Base-by-base conservation (phyloP, 1,140 invertebrate species). In the Centruroides sculpturatus region DNA sequence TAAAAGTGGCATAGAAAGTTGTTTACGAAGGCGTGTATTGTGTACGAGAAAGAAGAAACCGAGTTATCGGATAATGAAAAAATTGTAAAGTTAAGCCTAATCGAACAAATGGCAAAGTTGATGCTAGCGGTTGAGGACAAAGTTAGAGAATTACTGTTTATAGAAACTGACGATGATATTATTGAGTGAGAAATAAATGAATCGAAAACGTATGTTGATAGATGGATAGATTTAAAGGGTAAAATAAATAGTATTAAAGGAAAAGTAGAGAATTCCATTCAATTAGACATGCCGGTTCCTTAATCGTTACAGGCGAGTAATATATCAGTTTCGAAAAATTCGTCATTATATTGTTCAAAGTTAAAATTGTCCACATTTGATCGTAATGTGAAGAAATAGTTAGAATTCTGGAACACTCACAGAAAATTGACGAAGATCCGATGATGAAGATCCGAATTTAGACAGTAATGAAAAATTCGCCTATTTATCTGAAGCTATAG, bases 361-460 rank as follows among this genome's bases (percentile, higher is more conserved):
- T 56, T 57, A 12, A 56, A 59, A 10, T 34, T 59, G 35, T 46
- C 56, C 4, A 62, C 50, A 47, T 62, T 62, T 50, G 56, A 57
- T 49, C 49, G 60, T 12, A 56, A 61, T 52, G 34, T 61, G 3
- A 41, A 49, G 12, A 61, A 56, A 7, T 61, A 36, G n/a, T 49
- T 61, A 13, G 10, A 41, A 11, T 62, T 62, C 58, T 12, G 60
- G 60, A 52, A 57, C 52, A 54, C 11, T 62, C 58, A 36, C 7
- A 58, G 52, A 62, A 62, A 51, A 57, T 55, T 49, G 47, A 62
- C n/a, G n/a, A n/a, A n/a, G n/a, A n/a, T n/a, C n/a, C n/a, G n/a
- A n/a, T n/a, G n/a, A n/a, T 57, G 23, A 49, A 11, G 56, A 58
- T n/a, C n/a, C 35, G 0, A 55, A 54, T 50, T 7, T 62, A 23